A percentile compares a stretch with the other conserved stretches of the same genome.
phyloP scores from a whole-genome alignment of 2,888 invertebrate species.

The Nasonia oneida region DNA sequence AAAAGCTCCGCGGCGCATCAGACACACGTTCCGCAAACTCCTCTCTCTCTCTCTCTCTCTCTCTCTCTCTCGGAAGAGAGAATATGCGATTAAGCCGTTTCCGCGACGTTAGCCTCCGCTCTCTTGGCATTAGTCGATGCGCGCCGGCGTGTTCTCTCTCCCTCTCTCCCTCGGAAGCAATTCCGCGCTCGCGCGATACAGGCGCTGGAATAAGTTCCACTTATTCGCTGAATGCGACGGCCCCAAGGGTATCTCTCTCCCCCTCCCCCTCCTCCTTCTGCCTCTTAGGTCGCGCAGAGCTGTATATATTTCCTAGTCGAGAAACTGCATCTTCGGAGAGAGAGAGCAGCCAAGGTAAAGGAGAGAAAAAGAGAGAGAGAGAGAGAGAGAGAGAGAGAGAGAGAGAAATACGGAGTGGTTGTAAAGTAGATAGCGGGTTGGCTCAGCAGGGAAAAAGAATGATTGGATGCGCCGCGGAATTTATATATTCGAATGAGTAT shows the following conservation, averaged over 20 bases:
- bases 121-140: slow-evolving; percentile 44
- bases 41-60: not conserved
- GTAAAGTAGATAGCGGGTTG: slow-evolving; percentile 47
- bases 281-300: not conserved
- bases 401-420: slow-evolving; percentile 33
- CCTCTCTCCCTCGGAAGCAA: slow-evolving; percentile 48
- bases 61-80: slow-evolving; percentile 20
- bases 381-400: not conserved
- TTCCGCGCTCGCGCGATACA: slow-evolving; percentile 25
- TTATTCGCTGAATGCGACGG: slow-evolving; percentile 67
- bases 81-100: slow-evolving; percentile 60
- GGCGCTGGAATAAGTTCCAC: slow-evolving; percentile 68
- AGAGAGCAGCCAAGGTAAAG: slow-evolving; percentile 14
- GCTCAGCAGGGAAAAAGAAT: slow-evolving; percentile 45
- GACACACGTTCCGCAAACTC: slow-evolving; percentile 51
- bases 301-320: slow-evolving; percentile 57
- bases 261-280: slow-evolving; percentile 36
- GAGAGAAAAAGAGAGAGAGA: not conserved
- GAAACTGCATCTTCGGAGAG: slow-evolving; percentile 51
- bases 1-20: slow-evolving; percentile 34
- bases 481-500: slow-evolving; percentile 52
- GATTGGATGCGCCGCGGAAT: slow-evolving; percentile 59
- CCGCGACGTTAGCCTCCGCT: slow-evolving; percentile 51
- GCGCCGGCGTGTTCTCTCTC: not conserved
- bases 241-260: slow-evolving; percentile 59